phyloP scores from a whole-genome alignment of 2,888 invertebrate species.

The Cyrtodaria siliqua region DNA sequence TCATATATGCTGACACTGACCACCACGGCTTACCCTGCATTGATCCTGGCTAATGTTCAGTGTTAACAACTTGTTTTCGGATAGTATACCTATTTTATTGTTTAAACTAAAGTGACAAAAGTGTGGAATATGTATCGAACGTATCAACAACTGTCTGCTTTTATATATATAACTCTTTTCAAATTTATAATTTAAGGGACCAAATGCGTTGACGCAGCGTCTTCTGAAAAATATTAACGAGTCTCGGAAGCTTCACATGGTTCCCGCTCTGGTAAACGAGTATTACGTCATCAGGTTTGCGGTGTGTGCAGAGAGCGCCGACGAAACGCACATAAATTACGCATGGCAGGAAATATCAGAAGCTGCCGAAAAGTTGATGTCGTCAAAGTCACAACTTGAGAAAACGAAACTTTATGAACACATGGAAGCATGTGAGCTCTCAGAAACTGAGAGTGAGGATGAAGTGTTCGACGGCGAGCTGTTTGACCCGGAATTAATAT shows the following conservation, averaged over 20 bases:
- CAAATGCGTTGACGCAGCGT: constrained; percentile 94
- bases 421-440: constrained; percentile 55
- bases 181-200: too few relatives aligned
- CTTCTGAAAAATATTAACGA: constrained; percentile 96
- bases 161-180: too few relatives aligned
- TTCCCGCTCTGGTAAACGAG: constrained; percentile 96
- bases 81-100: too few relatives aligned
- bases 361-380: constrained; percentile 58
- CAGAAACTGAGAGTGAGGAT: constrained; percentile 74
- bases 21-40: too few relatives aligned
- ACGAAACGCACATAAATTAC: constrained; percentile 90
- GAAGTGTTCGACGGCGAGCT: constrained; percentile 76
- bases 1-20: too few relatives aligned
- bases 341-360: constrained; percentile 86
- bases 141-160: too few relatives aligned
- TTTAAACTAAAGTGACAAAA: too few relatives aligned
- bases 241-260: constrained; percentile 98
- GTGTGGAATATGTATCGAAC: too few relatives aligned
- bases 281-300: constrained; percentile 97
- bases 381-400: constrained; percentile 58
- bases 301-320: constrained; percentile 96
- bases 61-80: too few relatives aligned
- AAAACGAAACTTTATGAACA: constrained; percentile 54
- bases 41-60: too few relatives aligned
- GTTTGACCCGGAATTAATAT: constrained; percentile 75